A percentile compares a stretch with the other conserved stretches of the same genome.
These are phyloP conservation scores for Volucella inflata DNA, from an alignment of 2,888 invertebrate genomes.

Conservation along the genomic window DNA sequence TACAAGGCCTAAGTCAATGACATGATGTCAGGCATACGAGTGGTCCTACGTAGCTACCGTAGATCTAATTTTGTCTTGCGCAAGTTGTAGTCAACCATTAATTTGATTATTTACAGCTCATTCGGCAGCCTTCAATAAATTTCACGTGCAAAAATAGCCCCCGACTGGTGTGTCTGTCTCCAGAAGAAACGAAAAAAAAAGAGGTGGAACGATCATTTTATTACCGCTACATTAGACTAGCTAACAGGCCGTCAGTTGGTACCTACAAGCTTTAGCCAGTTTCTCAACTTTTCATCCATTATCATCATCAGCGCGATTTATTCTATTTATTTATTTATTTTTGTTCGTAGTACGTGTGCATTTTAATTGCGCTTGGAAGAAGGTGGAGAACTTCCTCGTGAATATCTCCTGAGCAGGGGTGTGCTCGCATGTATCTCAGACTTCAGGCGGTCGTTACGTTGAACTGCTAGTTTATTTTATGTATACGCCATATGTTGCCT, in stretches of 20 bases:
- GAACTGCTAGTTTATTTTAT: background rate
- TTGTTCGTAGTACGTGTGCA: constrained; percentile 26
- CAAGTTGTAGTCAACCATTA: background rate
- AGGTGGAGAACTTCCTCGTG: background rate
- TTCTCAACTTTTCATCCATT: constrained; percentile 19
- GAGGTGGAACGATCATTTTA: constrained; percentile 8
- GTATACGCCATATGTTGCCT: background rate
- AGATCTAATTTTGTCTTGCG: too few relatives aligned
- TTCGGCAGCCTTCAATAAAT: constrained; percentile 40
- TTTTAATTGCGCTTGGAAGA: constrained; percentile 22
- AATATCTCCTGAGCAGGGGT: constrained; percentile 15
- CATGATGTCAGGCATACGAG: too few relatives aligned
- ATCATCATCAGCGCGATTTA: background rate
- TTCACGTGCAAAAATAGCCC: constrained; percentile 47
- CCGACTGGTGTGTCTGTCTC: constrained; percentile 15
- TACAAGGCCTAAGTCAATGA: too few relatives aligned
- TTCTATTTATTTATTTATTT: constrained; percentile 24
- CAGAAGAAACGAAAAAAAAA: constrained; percentile 4
- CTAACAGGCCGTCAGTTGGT: background rate
- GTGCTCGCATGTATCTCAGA: background rate
- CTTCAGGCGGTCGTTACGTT: constrained; percentile 3
- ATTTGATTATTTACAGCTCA: constrained; percentile 37
- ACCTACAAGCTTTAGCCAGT: background rate
- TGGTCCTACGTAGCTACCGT: too few relatives aligned
- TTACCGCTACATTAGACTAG: constrained; percentile 12